A percentile compares a stretch with the other conserved stretches of the same genome.
phyloP scores from a whole-genome alignment of 2,888 invertebrate genomes.

The Synanthedon vespiformis region DNA sequence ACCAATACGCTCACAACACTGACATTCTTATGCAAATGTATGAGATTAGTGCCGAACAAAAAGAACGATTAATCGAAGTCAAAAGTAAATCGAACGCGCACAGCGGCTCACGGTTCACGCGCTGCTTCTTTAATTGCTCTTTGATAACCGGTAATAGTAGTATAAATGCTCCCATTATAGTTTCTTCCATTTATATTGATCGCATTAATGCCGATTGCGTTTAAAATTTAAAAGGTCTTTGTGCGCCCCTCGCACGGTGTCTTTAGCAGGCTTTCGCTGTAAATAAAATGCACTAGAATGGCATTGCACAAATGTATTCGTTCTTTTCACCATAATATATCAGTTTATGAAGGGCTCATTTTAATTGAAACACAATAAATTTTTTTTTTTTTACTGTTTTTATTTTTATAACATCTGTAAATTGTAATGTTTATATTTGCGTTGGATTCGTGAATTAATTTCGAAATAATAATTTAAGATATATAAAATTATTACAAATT shows the following conservation, averaged over 20 bases:
- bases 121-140: slow-evolving; percentile 54
- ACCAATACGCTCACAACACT: slow-evolving; percentile 18
- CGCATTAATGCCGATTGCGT: slow-evolving; percentile 32
- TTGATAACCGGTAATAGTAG: slow-evolving; percentile 53
- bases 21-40: slow-evolving; percentile 57
- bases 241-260: slow-evolving; percentile 8
- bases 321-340: slow-evolving; percentile 4
- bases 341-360: not conserved
- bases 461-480: not conserved
- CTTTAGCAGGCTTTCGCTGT: slow-evolving; percentile 12
- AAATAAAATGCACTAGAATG: slow-evolving; percentile 29
- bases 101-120: slow-evolving; percentile 35
- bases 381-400: not conserved
- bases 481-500: not conserved
- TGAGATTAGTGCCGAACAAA: slow-evolving; percentile 48
- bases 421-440: too few relatives aligned
- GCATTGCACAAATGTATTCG: slow-evolving; percentile 15
- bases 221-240: slow-evolving; percentile 31
- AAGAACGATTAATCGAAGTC: slow-evolving; percentile 55
- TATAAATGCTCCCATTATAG: slow-evolving; percentile 50
- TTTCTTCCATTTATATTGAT: slow-evolving; percentile 39
- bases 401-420: too few relatives aligned
- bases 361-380: not conserved
- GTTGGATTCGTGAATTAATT: too few relatives aligned
- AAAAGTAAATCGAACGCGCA: slow-evolving; percentile 51